Evolutionary conservation across 2,888 invertebrate species (phyloP), one percentile per base, ranked within the genome.

Genomic region (Carterocephalus palaemon): DNA sequence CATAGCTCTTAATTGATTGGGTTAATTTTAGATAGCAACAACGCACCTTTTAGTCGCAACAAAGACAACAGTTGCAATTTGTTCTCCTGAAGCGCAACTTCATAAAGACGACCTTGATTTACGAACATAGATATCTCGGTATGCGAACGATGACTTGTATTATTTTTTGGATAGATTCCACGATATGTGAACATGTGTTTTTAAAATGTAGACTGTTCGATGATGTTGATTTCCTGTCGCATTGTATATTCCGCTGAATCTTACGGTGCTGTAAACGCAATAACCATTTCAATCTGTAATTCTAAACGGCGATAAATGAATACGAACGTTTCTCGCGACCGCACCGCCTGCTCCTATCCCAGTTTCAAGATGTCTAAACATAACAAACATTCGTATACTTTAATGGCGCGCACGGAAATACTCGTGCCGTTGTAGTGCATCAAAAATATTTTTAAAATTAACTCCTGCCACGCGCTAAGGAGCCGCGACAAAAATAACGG

Each of bases 381-480:
- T 59, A 51, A 47, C 36, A 19, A 48, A 45, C 50, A 51, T 52
- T 60, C 62, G 49, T 48, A 20, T 40, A 46, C 38, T 45, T 45
- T 46, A 49, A 52, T 48, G 46, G 47, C 24, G 9, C 26, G 34
- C 24, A 49, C 46, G 26, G 59, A 67, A 68, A 63, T 62, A 68
- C 53, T 49, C 41, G 47, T 43, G 24, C 49, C 43, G 61, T 58
- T 57, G 71, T 66, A 63, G 68, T 65, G 70, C 71, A 76, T 76
- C 70, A 75, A 79, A 81, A 78, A 77, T 76, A 72, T 75, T 79
- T 78, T 73, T 45, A 45, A 76, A 76, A 72, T 78, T 70, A 76
- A 74, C 75, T 66, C 73, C 56, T 64, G 63, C 63, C 56, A 56
- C 60, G 43, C 43, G 60, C 60, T 59, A 67, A 70, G 68, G 63